Evolutionary conservation across 23 tunicate genomes (phyloP).

Genomic region (Botrylloides violaceus): DNA sequence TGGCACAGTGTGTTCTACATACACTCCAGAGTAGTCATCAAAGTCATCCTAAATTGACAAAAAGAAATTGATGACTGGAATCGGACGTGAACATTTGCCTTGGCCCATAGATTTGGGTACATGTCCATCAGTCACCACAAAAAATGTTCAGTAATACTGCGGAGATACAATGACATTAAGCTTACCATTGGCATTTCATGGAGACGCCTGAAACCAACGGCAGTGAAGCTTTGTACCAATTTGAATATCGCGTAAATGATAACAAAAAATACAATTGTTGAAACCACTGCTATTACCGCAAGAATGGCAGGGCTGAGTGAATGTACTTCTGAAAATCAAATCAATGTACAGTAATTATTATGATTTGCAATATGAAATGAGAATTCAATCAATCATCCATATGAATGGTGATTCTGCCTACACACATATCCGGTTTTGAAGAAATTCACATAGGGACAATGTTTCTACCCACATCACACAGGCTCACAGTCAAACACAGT

Average conservation of each 20-base stretch:
- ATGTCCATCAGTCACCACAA: too few species aligned
- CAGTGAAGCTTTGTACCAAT: not conserved
- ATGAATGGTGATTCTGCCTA: too few species aligned
- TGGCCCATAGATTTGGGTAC: too few species aligned
- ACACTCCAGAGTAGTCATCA: conserved; percentile 56
- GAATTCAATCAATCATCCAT: too few species aligned
- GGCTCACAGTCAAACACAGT: too few species aligned
- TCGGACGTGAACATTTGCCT: too few species aligned
- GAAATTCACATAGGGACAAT: too few species aligned
- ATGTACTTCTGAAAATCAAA: not conserved
- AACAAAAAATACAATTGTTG: not conserved
- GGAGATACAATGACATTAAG: too few species aligned
- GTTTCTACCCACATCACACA: too few species aligned
- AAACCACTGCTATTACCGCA: conserved; percentile 5
- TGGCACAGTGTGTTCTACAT: conserved; percentile 72
- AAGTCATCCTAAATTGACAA: conserved; percentile 72
- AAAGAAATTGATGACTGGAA: conserved; percentile 14
- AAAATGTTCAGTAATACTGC: not conserved
- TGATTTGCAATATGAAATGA: too few species aligned
- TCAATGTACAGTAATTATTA: too few species aligned
- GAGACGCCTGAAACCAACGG: conserved; percentile 11
- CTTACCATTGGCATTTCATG: conserved; percentile 30
- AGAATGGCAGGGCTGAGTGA: not conserved
- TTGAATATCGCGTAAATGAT: conserved; percentile 1
- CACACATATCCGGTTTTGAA: too few species aligned